These are phyloP conservation scores for Rapana venosa DNA, from an alignment of 2,888 invertebrate genomes.

Conservation along the genomic window DNA sequence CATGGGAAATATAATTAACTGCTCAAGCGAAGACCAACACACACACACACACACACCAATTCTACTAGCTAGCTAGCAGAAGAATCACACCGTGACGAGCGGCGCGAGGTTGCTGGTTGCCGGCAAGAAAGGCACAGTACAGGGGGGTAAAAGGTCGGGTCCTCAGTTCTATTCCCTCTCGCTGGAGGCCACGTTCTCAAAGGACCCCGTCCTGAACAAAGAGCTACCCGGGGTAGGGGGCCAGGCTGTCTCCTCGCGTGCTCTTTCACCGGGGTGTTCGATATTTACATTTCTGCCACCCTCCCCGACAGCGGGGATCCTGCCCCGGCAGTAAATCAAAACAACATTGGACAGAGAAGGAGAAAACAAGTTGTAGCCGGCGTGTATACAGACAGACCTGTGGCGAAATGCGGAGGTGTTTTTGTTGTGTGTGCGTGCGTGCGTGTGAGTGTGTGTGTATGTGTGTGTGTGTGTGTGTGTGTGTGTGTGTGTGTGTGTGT, in stretches of 20 bases:
- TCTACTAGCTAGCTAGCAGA: too few relatives aligned
- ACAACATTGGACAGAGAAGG: neutral
- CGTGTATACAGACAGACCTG: neutral
- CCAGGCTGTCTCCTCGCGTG: neutral
- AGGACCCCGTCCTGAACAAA: neutral
- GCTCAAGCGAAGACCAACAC: too few relatives aligned
- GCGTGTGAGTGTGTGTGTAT: neutral
- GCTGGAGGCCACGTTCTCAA: neutral
- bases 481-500: slow-evolving; percentile 20
- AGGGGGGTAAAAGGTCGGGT: neutral
- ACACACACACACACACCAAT: too few relatives aligned
- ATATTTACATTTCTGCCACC: slow-evolving; percentile 29
- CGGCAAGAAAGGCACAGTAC: neutral
- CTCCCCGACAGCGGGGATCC: neutral
- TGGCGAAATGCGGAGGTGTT: neutral
- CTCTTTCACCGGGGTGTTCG: slow-evolving; percentile 24
- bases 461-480: neutral
- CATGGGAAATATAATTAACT: too few relatives aligned
- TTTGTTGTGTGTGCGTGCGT: neutral
- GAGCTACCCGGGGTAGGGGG: slow-evolving; percentile 7
- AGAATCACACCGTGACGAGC: too few relatives aligned
- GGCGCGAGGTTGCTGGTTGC: neutral
- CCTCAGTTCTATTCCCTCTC: neutral
- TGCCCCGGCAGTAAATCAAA: slow-evolving; percentile 14
- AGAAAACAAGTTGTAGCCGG: neutral